phyloP scores from a whole-genome alignment of 2,113 vertebrate species.

The Bubo blakistoni region DNA sequence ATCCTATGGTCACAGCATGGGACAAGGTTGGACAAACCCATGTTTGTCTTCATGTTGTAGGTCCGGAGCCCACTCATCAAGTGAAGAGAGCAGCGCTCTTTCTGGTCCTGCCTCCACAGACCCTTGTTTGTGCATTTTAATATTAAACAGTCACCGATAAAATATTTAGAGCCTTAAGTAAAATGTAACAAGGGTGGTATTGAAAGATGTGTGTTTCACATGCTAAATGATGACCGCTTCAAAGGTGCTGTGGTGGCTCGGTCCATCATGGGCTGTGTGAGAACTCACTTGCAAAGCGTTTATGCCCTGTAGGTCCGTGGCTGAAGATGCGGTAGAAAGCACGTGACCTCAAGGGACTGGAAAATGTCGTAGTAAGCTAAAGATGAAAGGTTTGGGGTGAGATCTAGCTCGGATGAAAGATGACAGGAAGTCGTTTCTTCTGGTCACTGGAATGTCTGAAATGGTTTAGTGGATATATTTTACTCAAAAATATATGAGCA shows the following conservation, averaged over 20 bases:
- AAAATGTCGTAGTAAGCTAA: background rate
- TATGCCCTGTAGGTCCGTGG: background rate
- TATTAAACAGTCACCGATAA: background rate
- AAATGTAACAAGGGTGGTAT: background rate
- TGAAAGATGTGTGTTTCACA: background rate
- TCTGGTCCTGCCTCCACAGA: background rate
- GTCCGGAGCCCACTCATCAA: background rate
- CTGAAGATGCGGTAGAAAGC: background rate
- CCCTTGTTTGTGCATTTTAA: background rate
- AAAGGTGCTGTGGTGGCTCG: background rate
- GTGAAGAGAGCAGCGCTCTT: background rate
- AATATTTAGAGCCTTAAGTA: background rate
- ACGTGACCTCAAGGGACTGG: background rate
- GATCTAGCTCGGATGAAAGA: background rate
- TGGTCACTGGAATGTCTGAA: background rate
- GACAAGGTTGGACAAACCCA: background rate
- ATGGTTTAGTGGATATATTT: background rate
- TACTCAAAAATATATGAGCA: background rate
- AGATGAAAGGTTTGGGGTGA: background rate
- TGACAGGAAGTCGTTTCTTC: background rate
- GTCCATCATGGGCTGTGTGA: background rate
- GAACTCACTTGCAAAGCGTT: background rate
- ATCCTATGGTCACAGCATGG: rapidly evolving
- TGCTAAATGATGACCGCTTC: background rate
- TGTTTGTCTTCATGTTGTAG: background rate